Percentiles rank a stretch among this genome's conserved stretches.
These are phyloP conservation scores for Drosophila yakuba DNA, from an alignment of 1,140 invertebrate species.

Conservation along the genomic window DNA sequence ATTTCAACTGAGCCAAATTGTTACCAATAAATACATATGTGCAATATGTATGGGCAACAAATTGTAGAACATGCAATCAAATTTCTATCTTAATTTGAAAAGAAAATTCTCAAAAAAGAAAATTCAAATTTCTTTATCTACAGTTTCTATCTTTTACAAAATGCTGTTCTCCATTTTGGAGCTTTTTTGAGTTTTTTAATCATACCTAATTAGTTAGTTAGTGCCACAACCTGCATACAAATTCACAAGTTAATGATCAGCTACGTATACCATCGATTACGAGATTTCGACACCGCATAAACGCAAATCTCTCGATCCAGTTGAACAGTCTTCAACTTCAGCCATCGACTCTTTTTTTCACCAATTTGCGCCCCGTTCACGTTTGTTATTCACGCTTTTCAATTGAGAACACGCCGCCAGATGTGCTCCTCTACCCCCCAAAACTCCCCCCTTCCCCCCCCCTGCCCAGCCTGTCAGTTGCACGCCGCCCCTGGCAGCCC, in stretches of 20 bases:
- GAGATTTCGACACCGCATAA: slow-evolving; percentile 36
- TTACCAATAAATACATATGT: background rate
- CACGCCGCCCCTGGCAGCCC: slow-evolving; percentile 5
- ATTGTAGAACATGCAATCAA: slow-evolving; percentile 16
- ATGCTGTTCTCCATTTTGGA: no score
- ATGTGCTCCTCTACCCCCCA: slow-evolving; percentile 42
- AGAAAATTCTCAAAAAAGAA: background rate
- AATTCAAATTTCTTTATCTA: no score
- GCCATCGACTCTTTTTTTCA: slow-evolving; percentile 66
- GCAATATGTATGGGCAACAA: no score
- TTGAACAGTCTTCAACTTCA: slow-evolving; percentile 35
- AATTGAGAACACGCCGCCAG: slow-evolving; percentile 79
- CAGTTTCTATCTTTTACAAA: no score
- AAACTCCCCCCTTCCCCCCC: background rate
- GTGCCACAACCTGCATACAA: no score
- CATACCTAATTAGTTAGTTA: no score
- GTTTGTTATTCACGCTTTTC: slow-evolving; percentile 83
- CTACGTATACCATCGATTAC: background rate
- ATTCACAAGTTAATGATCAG: no score
- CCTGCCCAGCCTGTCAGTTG: background rate
- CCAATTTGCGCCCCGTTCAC: slow-evolving; percentile 78
- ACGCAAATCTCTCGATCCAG: slow-evolving; percentile 37
- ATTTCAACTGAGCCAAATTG: slow-evolving; percentile 26
- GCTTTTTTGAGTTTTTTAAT: no score
- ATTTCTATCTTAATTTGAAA: background rate